Base-by-base conservation (phyloP, 2,888 invertebrate genomes). In the Bembecia ichneumoniformis region DNA sequence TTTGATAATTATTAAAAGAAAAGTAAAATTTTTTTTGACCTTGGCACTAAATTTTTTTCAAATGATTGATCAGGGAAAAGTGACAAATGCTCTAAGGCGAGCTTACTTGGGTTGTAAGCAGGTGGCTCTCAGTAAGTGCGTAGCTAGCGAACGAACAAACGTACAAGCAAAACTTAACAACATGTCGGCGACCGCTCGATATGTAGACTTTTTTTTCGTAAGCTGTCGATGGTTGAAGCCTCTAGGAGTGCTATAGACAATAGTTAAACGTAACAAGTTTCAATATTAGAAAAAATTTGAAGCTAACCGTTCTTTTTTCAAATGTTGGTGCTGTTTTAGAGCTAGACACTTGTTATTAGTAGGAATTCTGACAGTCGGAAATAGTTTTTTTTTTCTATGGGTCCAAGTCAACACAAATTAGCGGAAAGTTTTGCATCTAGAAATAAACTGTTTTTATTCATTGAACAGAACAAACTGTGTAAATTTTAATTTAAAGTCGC, bases 31-130 rank as follows among this genome's bases (percentile, higher is more conserved):
- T 40, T 40, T 40, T 40, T 40, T 40, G 14, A 1, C 13, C 40
- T 5, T 40, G 40, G 47, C 46, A 51, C 53, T 50, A 51, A 15
- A 43, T 47, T 47, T 49, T 34, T 49, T 35, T 48, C 36, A 43
- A 14, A 15, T 52, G 50, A 47, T 54, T 36, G 45, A 49, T 82
- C 86, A 88, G 88, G 88, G 87, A 72, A 87, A 81, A 82, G 83
- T 88, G 81, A 83, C 82, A 68, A 77, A 74, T 66, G 88, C 87
- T 68, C 78, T 88, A 63, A 81, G 88, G 76, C 77, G 86, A 66
- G 87, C 84, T 58, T 88, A 88, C 80, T 87, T 87, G 78, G 82
- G 86, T 86, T 88, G 86, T 88, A 88, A 88, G 81, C 78, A 75
- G 74, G 78, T 83, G 71, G 87, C 87, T 70, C 87, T 86, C 87